Evolutionary conservation across 2,888 invertebrate genomes (phyloP), one percentile per base, ranked within the genome.

Genomic region (Alcis repandata): DNA sequence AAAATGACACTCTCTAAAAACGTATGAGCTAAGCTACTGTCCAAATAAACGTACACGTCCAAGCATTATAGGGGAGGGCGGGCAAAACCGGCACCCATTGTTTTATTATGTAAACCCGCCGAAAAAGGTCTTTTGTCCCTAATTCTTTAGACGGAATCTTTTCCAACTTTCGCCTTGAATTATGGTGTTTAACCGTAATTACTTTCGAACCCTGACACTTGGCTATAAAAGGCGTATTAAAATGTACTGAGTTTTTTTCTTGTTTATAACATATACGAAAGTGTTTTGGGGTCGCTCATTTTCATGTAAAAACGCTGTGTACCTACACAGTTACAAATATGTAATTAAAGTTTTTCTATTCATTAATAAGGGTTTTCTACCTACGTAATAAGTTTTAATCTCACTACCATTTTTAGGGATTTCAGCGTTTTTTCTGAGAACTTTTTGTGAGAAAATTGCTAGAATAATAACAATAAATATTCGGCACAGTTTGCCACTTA

Each of bases 101-200:
- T 85, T 85, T 82, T 83, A 89, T 88, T 86, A 87, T 87, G 86
- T 87, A 81, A 81, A 79, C 80, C 75, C 66, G 59, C 74, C 79
- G 73, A 82, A 82, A 82, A 82, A 76, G 77, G 79, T 73, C 79
- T 72, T 78, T 83, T 82, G 81, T 82, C 72, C 72, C 68, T 79
- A 84, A 89, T 89, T 89, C 89, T 89, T 88, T 84, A 80, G 79
- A 72, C 74, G 83, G 82, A 87, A 87, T 87, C 87, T 90, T 90
- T 89, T 85, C 84, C 80, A 88, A 87, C 81, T 88, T 80, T 83
- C 71, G 68, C 77, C 77, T 76, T 86, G 85, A 90, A 86, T 90
- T 89, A 89, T 87, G 84, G 86, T 81, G 82, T 87, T 85, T 82
- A 79, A 77, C 74, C 82, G 79, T 89, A 90, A 91, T 90, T 88